Conservation (phyloP, 2,113 vertebrate species). For the Oryzias curvinotus region DNA sequence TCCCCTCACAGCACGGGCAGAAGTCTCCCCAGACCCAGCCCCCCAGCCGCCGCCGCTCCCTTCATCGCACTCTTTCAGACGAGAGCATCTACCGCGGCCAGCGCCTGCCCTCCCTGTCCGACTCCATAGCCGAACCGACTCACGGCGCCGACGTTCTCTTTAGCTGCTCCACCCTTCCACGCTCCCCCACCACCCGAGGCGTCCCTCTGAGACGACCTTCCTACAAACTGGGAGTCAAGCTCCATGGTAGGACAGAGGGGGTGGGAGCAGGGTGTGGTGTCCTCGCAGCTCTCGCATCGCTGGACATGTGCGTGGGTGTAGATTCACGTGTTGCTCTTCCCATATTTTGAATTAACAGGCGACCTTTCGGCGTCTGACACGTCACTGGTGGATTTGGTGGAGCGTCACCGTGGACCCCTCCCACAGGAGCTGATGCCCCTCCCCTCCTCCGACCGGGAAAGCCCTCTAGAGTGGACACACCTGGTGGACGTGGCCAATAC, state of each 20-base stretch:
- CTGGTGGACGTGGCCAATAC: constrained; percentile 96
- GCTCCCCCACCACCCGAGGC: constrained; percentile 91
- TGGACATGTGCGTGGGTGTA: background rate
- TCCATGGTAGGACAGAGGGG: constrained; percentile 82
- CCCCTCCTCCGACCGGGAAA: constrained; percentile 83
- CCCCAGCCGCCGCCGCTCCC: constrained; percentile 84
- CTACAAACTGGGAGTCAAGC: constrained; percentile 93
- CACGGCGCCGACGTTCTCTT: constrained; percentile 90
- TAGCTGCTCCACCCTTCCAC: constrained; percentile 90
- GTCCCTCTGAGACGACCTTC: constrained; percentile 91
- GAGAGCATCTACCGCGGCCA: constrained; percentile 98
- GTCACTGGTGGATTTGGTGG: constrained; percentile 95
- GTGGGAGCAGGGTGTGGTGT: too few relatives aligned
- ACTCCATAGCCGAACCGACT: constrained; percentile 80
- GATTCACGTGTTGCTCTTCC: background rate
- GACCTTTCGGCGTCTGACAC: constrained; percentile 98
- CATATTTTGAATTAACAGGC: constrained; percentile 67
- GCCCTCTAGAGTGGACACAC: constrained; percentile 92
- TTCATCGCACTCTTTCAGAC: constrained; percentile 95
- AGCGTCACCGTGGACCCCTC: constrained; percentile 87
- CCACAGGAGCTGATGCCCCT: constrained; percentile 95
- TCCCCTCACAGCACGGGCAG: constrained; percentile 70
- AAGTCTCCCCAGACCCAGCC: constrained; percentile 81
- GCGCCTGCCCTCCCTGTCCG: constrained; percentile 84
- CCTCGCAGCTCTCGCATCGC: constrained; percentile 25